These are phyloP conservation scores for Anoplophora glabripennis DNA, from an alignment of 1,140 invertebrate genomes.

Conservation along the genomic window DNA sequence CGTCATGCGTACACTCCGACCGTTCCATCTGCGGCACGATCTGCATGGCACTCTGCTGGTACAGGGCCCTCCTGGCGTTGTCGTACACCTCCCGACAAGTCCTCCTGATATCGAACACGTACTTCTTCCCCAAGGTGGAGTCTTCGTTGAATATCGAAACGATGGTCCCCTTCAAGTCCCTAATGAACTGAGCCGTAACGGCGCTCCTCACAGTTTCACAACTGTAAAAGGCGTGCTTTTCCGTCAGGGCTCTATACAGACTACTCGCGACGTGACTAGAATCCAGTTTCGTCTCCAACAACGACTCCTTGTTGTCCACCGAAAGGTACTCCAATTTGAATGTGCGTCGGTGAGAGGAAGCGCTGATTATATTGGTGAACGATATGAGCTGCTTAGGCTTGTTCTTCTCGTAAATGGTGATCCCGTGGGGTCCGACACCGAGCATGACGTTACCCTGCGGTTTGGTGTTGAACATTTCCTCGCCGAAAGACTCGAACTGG, in stretches of 20 bases:
- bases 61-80: constrained; percentile 72
- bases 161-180: constrained; percentile 88
- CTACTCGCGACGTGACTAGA: constrained; percentile 74
- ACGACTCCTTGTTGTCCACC: constrained; percentile 64
- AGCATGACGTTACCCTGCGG: constrained; percentile 44
- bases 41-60: constrained; percentile 44
- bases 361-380: constrained; percentile 78
- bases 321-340: constrained; percentile 75
- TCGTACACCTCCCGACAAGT: constrained; percentile 86
- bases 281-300: constrained; percentile 76
- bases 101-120: constrained; percentile 83
- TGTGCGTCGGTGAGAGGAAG: constrained; percentile 68
- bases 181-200: constrained; percentile 82
- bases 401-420: constrained; percentile 66
- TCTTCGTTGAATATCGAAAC: constrained; percentile 89
- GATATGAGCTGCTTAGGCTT: constrained; percentile 68
- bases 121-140: constrained; percentile 79
- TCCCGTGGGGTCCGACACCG: constrained; percentile 79
- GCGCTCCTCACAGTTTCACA: constrained; percentile 85
- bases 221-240: constrained; percentile 88
- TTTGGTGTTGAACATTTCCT: constrained; percentile 77
- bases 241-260: constrained; percentile 83
- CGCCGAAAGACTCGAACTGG: constrained; percentile 74
- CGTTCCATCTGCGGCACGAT: constrained; percentile 7
- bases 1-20: constrained; percentile 27